phyloP scores from a whole-genome alignment of 2,797 vertebrate genomes.

The Cynodonichthys magdalenae region DNA sequence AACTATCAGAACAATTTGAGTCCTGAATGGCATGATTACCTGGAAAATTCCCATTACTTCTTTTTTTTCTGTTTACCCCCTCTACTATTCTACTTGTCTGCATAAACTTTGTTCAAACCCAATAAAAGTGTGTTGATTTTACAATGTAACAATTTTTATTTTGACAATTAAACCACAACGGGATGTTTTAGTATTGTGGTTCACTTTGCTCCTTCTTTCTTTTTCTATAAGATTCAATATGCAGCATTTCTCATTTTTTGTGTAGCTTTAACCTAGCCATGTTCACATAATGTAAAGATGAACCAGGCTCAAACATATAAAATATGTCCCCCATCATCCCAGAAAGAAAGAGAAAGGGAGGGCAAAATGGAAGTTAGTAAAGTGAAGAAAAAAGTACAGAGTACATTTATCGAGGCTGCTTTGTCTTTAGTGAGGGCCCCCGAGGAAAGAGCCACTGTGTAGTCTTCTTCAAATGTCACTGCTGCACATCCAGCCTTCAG shows the following conservation, averaged over 20 bases:
- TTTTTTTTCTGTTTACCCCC: slow-evolving; percentile 17
- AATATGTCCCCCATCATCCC: background rate
- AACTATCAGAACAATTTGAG: slow-evolving; percentile 32
- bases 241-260: background rate
- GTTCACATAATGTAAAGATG: background rate
- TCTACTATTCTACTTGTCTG: background rate
- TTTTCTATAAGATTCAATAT: slow-evolving; percentile 10
- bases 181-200: background rate
- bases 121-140: slow-evolving; percentile 1
- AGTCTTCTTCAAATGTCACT: slow-evolving; percentile 54
- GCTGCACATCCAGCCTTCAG: slow-evolving; percentile 37
- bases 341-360: background rate
- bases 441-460: slow-evolving; percentile 27
- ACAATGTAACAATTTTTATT: slow-evolving; percentile 8
- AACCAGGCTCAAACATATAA: slow-evolving; percentile 5
- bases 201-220: background rate
- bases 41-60: slow-evolving; percentile 23
- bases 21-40: slow-evolving; percentile 49
- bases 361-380: slow-evolving; percentile 6
- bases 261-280: slow-evolving; percentile 1
- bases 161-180: slow-evolving; percentile 8
- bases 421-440: slow-evolving; percentile 41
- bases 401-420: slow-evolving; percentile 31
- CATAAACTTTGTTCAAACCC: background rate
- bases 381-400: background rate